phyloP scores from a whole-genome alignment of 2,797 vertebrate genomes.

The Lepilemur septentrionalis region DNA sequence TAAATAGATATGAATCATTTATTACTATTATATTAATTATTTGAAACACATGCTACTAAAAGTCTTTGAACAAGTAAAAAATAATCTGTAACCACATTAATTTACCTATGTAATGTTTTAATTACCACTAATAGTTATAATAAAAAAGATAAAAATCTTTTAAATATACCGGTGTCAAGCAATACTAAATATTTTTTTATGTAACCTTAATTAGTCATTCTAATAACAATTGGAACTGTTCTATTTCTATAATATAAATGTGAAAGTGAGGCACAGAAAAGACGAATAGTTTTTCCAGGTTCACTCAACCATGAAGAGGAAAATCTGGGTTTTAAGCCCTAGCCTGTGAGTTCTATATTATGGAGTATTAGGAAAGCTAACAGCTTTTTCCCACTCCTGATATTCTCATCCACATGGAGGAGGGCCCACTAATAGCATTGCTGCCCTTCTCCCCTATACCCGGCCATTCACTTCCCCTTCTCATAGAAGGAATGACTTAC shows the following conservation, averaged over 20 bases:
- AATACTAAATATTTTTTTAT: background rate
- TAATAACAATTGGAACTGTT: background rate
- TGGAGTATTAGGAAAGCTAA: background rate
- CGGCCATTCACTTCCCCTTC: background rate
- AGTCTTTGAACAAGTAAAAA: background rate
- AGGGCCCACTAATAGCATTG: no score
- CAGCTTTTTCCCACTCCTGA: background rate
- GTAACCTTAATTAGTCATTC: background rate
- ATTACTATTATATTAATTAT: background rate
- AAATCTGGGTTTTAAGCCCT: background rate
- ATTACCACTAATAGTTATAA: conserved; percentile 24
- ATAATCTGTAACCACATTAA: background rate
- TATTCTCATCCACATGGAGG: background rate
- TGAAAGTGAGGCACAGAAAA: background rate
- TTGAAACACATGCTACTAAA: background rate
- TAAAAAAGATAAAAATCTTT: background rate
- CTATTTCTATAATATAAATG: background rate
- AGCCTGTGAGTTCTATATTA: no score
- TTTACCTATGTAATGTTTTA: background rate
- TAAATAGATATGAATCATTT: background rate
- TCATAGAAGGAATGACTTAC: background rate
- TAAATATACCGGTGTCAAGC: background rate
- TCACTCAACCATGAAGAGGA: background rate
- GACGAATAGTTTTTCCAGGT: background rate
- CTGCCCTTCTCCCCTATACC: rapidly evolving